phyloP scores from a whole-genome alignment of 2,797 vertebrate genomes.

The Limnodromus scolopaceus region DNA sequence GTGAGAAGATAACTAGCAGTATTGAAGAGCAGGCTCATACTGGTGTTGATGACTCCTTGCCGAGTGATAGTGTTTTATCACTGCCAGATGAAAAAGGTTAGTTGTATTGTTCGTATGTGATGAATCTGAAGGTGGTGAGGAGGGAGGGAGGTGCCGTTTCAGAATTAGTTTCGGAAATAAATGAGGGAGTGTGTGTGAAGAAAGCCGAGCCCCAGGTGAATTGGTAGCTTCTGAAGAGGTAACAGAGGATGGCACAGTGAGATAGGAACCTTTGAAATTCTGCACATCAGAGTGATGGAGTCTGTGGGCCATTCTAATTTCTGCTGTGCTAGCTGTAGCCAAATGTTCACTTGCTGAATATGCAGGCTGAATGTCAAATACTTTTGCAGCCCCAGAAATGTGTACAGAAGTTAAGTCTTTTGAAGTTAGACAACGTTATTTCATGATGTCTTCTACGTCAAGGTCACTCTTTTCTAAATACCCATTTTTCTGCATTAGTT shows the following conservation, averaged over 20 bases:
- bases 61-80: constrained; percentile 83
- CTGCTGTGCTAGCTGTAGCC: not conserved
- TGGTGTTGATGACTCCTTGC: constrained; percentile 84
- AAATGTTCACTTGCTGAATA: not conserved
- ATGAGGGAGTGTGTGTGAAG: not conserved
- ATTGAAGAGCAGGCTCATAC: constrained; percentile 86
- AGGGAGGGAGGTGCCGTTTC: not conserved
- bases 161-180: not conserved
- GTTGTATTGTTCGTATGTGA: not conserved
- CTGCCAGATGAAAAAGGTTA: constrained; percentile 90
- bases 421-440: not conserved
- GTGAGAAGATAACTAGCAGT: constrained; percentile 78
- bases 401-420: not conserved
- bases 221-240: not conserved
- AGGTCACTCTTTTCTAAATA: not conserved
- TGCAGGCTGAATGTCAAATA: not conserved
- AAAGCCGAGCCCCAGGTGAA: not conserved
- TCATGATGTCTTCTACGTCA: not conserved
- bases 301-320: not conserved
- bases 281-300: not conserved
- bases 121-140: not conserved
- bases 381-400: not conserved
- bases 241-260: not conserved
- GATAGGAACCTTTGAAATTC: not conserved
- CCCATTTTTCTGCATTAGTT: not conserved